Evolutionary conservation across 2,888 invertebrate species (phyloP), one percentile per base, ranked within the genome.

Genomic region (Bruchidius siliquastri): DNA sequence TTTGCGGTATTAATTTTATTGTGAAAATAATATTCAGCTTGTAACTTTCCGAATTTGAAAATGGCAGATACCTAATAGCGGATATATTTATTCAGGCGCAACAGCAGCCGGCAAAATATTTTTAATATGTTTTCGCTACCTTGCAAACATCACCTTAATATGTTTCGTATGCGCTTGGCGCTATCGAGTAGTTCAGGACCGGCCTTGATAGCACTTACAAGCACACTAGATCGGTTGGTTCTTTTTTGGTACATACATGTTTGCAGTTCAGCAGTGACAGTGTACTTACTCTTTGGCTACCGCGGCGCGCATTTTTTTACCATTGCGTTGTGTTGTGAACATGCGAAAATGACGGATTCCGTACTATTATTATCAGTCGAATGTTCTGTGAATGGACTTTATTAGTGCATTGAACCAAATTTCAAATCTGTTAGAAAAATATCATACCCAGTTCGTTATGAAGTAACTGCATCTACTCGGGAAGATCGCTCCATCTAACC

Each of bases 221-320:
- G 18, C 49, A 73, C 71, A 71, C 72, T 72, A 77, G 77, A 76
- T 71, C 75, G 73, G 74, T 75, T 72, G 74, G 70, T 70, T 75
- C 76, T 76, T 74, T 77, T 77, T 77, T 74, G 74, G 75, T 76
- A 74, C 76, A 76, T 76, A 76, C 67, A 70, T 67, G 72, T 70
- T n/a, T 68, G 69, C 71, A 72, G 69, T 75, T 69, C 72, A 26
- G 73, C 13, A 49, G 49, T 49, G 13, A 13, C 49, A 13, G 49
- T 49, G 49, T 18, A 49, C 26, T 26, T n/a, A n/a, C 49, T 13
- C 49, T 13, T 49, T n/a, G n/a, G n/a, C n/a, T 49, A 49, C 73
- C 74, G 72, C 68, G 67, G 71, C 21, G 67, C 67, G 70, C 70
- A 49, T 22, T 71, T 68, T 18, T 71, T 72, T 71, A 71, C n/a